Base-by-base conservation (phyloP, 2,113 vertebrate species). In the Myodes glareolus region DNA sequence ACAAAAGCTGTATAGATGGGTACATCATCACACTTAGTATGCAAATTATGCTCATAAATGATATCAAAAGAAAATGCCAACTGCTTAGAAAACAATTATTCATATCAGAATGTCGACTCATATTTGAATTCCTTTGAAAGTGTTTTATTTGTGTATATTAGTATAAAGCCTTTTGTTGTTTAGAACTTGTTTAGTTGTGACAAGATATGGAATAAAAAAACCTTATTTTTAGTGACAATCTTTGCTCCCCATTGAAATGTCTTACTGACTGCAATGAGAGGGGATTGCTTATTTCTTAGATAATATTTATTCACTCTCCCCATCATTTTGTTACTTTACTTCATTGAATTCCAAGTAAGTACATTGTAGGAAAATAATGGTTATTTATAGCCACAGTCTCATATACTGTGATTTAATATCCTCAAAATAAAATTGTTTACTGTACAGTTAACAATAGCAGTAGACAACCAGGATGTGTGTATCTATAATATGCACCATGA, bases 191-290 rank as follows among this genome's bases (percentile, higher is more conserved):
- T 39, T 33, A 45, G 27, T 61, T 82, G 31, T 72, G 52, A 33
- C 91, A 27, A 65, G 16, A 86, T 75, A 82, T 88, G 92, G 11
- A 77, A 67, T 87, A 61, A 86, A 31, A 78, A 93, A 92, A 68
- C 68, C 52, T 27, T 76, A 33, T 7, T 84, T 97, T 72, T 47
- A 58, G 13, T 81, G 23, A 13, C 58, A 90, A 9, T 39, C 3
- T 55, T 61, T 75, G 80, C 16, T 76, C n/a, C 10, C 45, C 68
- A n/a, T 91, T 75, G 52, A 63, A 12, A 45, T 8, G 73, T 31
- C 13, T 55, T 55, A 5, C 45, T 68, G 31, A 95, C 50, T 23
- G 86, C 50, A 67, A 7, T 72, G 33, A 77, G 14, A 88, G 27
- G 47, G 7, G 39, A 21, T 82, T 7, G 19, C 13, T 92, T 72